Base-by-base conservation (phyloP, 2,888 invertebrate genomes). In the Dyspetes luteomarginatus region DNA sequence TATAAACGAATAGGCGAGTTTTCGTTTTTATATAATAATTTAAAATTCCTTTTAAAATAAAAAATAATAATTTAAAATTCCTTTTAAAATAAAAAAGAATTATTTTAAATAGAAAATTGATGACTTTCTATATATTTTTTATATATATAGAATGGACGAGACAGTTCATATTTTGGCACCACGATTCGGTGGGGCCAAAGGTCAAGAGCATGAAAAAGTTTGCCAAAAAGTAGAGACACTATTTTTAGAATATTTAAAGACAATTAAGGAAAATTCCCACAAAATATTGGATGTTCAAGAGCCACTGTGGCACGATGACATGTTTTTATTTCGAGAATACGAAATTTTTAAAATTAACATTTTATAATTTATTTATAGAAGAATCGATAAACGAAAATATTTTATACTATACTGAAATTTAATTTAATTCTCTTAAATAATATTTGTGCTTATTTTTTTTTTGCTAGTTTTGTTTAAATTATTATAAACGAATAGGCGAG, bases 251-350 rank as follows among this genome's bases (percentile, higher is more conserved):
- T 94, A 95, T 7, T 92, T 98, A 36, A 90, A 92, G 19, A 92
- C 93, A 12, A 93, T 97, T 52, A 93, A 94, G 83, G 89, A 92
- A 4, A 95, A 95, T 0, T 94, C 95, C 41, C 89, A 93, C 19
- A 94, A 94, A 26, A 96, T 98, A 79, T 92, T 97, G n/a, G 94
- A 96, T 85, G 96, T 97, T 0, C 96, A 96, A 89, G 94, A 95
- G 36, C 94, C 95, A 0, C 94, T 95, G n/a, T 98, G 98, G 98
- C 96, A 96, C 90, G 96, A 96, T 85, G 95, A 95, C 82, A 94
- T 96, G 87, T 91, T 94, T 55, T 92, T 93, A 84, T 95, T 95
- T 87, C 93, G 94, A 73, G 92, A 92, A 0, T 92, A 93, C n/a
- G n/a, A n/a, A n/a, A n/a, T n/a, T n/a, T n/a, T n/a, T n/a, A n/a